phyloP scores from a whole-genome alignment of 2,888 invertebrate genomes.

The Zele albiditarsus region DNA sequence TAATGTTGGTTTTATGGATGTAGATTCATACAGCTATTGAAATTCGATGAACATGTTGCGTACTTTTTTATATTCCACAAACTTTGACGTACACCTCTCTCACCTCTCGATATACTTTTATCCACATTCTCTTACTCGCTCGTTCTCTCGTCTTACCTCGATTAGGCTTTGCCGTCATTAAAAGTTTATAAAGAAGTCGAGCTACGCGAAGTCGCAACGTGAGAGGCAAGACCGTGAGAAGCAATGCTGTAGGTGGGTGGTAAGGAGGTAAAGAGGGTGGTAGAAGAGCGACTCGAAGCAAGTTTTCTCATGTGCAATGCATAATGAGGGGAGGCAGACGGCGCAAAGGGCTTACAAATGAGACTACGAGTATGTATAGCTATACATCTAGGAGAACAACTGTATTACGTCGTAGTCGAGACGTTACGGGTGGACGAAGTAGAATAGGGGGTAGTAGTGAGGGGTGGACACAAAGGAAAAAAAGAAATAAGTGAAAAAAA shows the following conservation, averaged over 20 bases:
- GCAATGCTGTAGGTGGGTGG: slow-evolving; percentile 30
- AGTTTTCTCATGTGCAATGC: slow-evolving; percentile 73
- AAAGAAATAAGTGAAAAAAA: background rate
- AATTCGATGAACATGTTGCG: slow-evolving; percentile 61
- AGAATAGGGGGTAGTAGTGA: background rate
- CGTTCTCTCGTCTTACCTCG: slow-evolving; percentile 49
- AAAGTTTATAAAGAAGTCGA: slow-evolving; percentile 72
- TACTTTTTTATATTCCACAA: slow-evolving; percentile 48
- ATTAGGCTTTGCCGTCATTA: slow-evolving; percentile 73
- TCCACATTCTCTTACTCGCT: slow-evolving; percentile 15
- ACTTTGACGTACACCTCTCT: background rate
- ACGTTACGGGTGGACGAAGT: background rate
- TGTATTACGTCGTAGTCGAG: slow-evolving; percentile 27
- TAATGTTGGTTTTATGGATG: background rate
- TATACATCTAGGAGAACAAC: slow-evolving; percentile 34
- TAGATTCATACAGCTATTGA: slow-evolving; percentile 53
- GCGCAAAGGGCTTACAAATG: slow-evolving; percentile 71
- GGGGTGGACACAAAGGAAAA: slow-evolving; percentile 18
- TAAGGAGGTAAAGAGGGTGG: slow-evolving; percentile 32
- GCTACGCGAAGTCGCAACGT: slow-evolving; percentile 59
- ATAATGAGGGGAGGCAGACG: slow-evolving; percentile 70
- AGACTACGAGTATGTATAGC: slow-evolving; percentile 50
- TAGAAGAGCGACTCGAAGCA: slow-evolving; percentile 61
- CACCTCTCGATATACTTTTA: slow-evolving; percentile 30
- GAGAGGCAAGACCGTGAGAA: slow-evolving; percentile 45